Conservation (phyloP, 2,888 invertebrate species). For the Hirudinaria manillensis region DNA sequence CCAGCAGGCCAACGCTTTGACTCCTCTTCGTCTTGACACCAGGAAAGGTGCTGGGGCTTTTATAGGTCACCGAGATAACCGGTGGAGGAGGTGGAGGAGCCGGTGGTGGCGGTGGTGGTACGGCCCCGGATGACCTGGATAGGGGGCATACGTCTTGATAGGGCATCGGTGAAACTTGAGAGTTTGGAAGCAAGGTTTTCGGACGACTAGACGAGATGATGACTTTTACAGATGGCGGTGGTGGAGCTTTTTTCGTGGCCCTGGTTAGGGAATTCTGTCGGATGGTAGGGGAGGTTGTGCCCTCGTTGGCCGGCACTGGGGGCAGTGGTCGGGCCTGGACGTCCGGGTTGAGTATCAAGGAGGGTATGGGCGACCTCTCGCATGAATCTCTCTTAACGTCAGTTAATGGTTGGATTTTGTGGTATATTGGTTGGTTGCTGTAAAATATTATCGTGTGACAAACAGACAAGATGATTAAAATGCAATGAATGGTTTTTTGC, state of each 20-base stretch:
- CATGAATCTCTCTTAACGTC: too few relatives aligned
- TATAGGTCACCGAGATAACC: background rate
- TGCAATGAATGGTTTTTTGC: too few relatives aligned
- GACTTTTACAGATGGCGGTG: too few relatives aligned
- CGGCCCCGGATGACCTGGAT: background rate
- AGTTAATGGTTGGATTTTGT: too few relatives aligned
- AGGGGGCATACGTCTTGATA: background rate
- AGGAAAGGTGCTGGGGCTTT: background rate
- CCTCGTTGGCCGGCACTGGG: too few relatives aligned
- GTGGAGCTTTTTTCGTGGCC: background rate
- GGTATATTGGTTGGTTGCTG: too few relatives aligned
- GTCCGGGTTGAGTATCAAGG: too few relatives aligned
- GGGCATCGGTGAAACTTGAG: background rate
- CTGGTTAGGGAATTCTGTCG: background rate
- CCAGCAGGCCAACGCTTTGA: slow-evolving; percentile 4
- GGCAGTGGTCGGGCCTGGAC: too few relatives aligned
- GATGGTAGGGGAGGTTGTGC: too few relatives aligned
- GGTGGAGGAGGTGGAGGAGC: slow-evolving; percentile 6
- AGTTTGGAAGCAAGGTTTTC: slow-evolving; percentile 7
- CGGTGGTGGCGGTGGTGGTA: slow-evolving; percentile 1
- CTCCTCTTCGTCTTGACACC: background rate
- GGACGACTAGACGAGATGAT: background rate
- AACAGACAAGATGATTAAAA: too few relatives aligned
- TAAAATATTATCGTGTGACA: too few relatives aligned
- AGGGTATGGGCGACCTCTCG: too few relatives aligned